phyloP scores from a whole-genome alignment of 2,113 vertebrate species.

The Austrofundulus limnaeus region DNA sequence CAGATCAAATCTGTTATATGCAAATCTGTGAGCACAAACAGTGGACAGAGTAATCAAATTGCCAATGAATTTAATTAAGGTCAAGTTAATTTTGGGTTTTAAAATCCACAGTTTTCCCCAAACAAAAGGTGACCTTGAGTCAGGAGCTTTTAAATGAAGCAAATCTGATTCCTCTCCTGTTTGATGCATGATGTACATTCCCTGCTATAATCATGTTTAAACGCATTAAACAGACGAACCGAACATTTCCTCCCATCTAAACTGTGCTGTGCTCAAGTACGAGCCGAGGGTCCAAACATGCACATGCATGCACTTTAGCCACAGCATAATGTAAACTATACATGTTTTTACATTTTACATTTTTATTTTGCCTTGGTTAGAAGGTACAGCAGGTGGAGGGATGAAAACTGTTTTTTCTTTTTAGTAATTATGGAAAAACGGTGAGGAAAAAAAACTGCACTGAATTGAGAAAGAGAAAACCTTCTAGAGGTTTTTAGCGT shows the following conservation, averaged over 20 bases:
- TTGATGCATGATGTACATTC: neutral
- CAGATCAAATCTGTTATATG: neutral
- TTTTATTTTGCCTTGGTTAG: neutral
- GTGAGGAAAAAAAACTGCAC: no score
- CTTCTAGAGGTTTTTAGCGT: no score
- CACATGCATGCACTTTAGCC: rapidly evolving
- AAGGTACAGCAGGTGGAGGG: no score
- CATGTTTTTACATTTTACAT: neutral
- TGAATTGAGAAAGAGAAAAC: no score
- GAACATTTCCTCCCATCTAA: neutral
- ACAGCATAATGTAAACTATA: neutral
- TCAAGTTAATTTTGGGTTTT: neutral
- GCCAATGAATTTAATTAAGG: constrained; percentile 4
- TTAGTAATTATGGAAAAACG: no score
- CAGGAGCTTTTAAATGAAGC: neutral
- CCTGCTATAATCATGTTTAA: neutral
- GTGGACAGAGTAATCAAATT: neutral
- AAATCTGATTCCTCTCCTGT: constrained; percentile 2
- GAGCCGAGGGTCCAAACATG: neutral
- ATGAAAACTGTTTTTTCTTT: no score
- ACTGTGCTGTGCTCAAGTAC: neutral
- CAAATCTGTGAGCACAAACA: neutral
- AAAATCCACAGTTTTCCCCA: neutral
- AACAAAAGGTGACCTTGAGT: constrained; percentile 7
- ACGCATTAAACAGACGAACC: constrained; percentile 5